phyloP scores from a whole-genome alignment of 2,888 invertebrate species.

The Orthosia gracilis region DNA sequence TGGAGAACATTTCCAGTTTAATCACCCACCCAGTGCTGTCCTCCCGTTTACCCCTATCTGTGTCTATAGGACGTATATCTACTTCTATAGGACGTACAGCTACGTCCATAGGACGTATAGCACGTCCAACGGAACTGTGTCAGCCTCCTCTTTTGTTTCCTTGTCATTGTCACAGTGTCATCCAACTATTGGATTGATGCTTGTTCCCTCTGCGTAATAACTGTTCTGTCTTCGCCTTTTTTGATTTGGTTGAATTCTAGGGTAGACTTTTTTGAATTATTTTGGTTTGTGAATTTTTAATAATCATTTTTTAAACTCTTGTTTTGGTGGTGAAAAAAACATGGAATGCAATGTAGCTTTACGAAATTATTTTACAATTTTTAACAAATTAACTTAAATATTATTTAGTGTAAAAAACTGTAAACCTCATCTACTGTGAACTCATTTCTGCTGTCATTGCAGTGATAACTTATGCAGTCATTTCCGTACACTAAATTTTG shows the following conservation, averaged over 20 bases:
- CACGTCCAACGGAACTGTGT: conserved; percentile 54
- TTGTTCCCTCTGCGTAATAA: conserved; percentile 43
- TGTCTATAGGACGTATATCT: conserved; percentile 26
- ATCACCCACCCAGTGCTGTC: conserved; percentile 52
- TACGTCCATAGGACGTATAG: conserved; percentile 35
- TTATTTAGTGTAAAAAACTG: no score
- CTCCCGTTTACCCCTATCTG: conserved; percentile 24
- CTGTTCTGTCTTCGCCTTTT: conserved; percentile 19
- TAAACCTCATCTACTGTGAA: no score
- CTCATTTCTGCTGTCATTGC: no score
- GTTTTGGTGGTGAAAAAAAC: no score
- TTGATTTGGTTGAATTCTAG: neutral
- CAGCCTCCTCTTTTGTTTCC: conserved; percentile 60
- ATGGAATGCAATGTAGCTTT: no score
- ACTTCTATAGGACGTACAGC: conserved; percentile 13
- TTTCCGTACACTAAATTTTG: no score
- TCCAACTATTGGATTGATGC: conserved; percentile 64
- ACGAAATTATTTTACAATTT: no score
- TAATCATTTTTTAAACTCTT: neutral
- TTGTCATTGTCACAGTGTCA: conserved; percentile 59
- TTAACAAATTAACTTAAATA: no score
- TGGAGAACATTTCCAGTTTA: conserved; percentile 53
- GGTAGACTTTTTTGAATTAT: neutral
- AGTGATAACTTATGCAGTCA: no score
- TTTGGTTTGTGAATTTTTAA: neutral